phyloP scores from a whole-genome alignment of 2,888 invertebrate species.

The Drosophila mercatorum region DNA sequence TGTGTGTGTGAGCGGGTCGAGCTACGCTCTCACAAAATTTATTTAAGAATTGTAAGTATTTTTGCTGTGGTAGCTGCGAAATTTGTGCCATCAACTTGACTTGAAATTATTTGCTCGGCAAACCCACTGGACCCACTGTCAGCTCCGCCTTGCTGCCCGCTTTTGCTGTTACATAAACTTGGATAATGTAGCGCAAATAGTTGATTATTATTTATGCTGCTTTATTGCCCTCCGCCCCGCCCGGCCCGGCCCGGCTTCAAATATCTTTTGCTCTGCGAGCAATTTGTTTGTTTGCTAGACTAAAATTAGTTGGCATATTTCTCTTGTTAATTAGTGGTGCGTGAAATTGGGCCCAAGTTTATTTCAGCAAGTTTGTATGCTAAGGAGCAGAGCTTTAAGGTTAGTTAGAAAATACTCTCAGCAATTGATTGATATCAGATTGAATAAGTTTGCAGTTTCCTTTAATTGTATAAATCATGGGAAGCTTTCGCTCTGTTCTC shows the following conservation, averaged over 20 bases:
- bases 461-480: neutral
- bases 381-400: neutral
- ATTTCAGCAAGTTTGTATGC: neutral
- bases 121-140: conserved; percentile 33
- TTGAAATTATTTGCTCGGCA: conserved; percentile 69
- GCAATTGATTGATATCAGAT: neutral
- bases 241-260: conserved; percentile 8
- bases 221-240: conserved; percentile 51
- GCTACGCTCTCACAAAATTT: conserved; percentile 64
- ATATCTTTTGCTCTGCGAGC: conserved; percentile 59
- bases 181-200: conserved; percentile 80
- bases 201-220: conserved; percentile 79
- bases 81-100: conserved; percentile 75
- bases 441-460: neutral
- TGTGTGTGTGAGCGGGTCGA: conserved; percentile 24
- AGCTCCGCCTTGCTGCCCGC: neutral
- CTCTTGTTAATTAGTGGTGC: conserved; percentile 75
- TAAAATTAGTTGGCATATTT: conserved; percentile 78
- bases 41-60: conserved; percentile 80
- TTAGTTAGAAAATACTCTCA: neutral
- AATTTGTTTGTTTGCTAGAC: conserved; percentile 63
- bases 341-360: conserved; percentile 67
- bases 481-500: neutral
- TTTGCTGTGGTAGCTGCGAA: conserved; percentile 62
- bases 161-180: conserved; percentile 70